These are phyloP conservation scores for Hippoglossus hippoglossus DNA, from an alignment of 2,797 vertebrate species.

Conservation along the genomic window DNA sequence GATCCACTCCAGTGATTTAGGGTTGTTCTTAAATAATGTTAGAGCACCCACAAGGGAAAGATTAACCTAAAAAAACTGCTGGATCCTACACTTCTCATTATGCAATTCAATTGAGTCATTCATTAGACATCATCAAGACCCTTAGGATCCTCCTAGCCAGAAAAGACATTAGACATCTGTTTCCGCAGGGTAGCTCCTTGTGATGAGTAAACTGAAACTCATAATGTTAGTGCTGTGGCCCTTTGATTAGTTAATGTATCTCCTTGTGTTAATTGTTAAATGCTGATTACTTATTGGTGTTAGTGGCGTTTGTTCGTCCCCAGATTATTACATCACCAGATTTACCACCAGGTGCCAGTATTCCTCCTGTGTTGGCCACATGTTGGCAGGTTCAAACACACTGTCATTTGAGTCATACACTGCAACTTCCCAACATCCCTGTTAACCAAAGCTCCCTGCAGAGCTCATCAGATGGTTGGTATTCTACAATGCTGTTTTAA, in stretches of 20 bases:
- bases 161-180: conserved; percentile 1
- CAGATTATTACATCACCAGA: conserved; percentile 33
- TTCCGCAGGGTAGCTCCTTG: neutral
- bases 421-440: conserved; percentile 11
- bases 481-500: conserved; percentile 34
- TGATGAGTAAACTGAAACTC: neutral
- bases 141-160: neutral
- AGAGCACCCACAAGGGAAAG: too few species aligned
- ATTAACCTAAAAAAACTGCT: neutral
- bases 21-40: too few species aligned
- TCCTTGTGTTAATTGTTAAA: conserved; percentile 7
- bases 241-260: conserved; percentile 13
- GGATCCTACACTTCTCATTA: conserved; percentile 5
- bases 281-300: neutral
- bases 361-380: conserved; percentile 52
- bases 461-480: conserved; percentile 42
- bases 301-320: neutral
- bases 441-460: conserved; percentile 9
- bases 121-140: conserved; percentile 1
- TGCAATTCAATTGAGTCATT: neutral
- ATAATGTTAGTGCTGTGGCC: neutral
- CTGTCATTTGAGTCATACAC: conserved; percentile 28
- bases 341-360: conserved; percentile 73
- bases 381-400: conserved; percentile 21
- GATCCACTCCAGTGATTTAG: too few species aligned